phyloP scores from a whole-genome alignment of 2,797 vertebrate genomes.

The Acrossocheilus fasciatus region DNA sequence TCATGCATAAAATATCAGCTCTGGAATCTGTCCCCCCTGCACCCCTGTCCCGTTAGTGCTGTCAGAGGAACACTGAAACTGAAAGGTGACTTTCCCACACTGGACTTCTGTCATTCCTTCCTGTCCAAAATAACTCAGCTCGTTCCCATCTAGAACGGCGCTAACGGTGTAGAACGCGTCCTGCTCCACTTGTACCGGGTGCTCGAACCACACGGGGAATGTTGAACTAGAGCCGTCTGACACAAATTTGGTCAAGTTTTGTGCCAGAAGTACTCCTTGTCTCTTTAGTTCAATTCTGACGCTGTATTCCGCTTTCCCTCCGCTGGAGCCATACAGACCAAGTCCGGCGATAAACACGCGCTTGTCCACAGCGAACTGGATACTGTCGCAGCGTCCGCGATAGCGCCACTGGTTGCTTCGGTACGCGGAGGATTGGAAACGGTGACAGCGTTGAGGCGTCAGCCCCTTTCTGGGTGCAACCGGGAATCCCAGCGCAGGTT shows the following conservation, averaged over 20 bases:
- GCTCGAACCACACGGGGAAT: slow-evolving; percentile 94
- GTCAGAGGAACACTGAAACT: slow-evolving; percentile 98
- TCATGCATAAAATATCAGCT: slow-evolving; percentile 97
- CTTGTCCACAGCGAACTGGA: slow-evolving; percentile 95
- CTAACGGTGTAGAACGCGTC: slow-evolving; percentile 96
- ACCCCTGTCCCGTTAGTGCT: slow-evolving; percentile 98
- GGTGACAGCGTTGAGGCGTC: slow-evolving; percentile 87
- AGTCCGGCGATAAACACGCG: slow-evolving; percentile 93
- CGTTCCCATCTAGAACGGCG: slow-evolving; percentile 91
- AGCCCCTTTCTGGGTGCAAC: slow-evolving; percentile 85
- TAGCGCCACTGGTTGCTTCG: slow-evolving; percentile 99
- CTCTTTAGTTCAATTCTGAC: slow-evolving; percentile 95
- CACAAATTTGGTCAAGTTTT: slow-evolving; percentile 88
- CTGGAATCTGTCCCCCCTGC: slow-evolving; percentile 97
- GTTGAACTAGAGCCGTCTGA: slow-evolving; percentile 95
- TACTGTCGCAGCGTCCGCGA: slow-evolving; percentile 96
- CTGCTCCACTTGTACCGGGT: slow-evolving; percentile 95
- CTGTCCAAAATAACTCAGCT: slow-evolving; percentile 98
- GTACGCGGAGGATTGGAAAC: slow-evolving; percentile 95
- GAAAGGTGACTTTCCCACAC: slow-evolving; percentile 95
- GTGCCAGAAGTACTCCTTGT: slow-evolving; percentile 88
- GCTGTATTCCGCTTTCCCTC: slow-evolving; percentile 90
- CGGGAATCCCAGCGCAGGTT: slow-evolving; percentile 90
- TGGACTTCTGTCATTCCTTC: slow-evolving; percentile 99
- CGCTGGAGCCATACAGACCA: slow-evolving; percentile 94